Percentiles rank a stretch among this genome's conserved stretches.
Conservation (phyloP, 2,113 vertebrate genomes). For the Mesocricetus auratus region DNA sequence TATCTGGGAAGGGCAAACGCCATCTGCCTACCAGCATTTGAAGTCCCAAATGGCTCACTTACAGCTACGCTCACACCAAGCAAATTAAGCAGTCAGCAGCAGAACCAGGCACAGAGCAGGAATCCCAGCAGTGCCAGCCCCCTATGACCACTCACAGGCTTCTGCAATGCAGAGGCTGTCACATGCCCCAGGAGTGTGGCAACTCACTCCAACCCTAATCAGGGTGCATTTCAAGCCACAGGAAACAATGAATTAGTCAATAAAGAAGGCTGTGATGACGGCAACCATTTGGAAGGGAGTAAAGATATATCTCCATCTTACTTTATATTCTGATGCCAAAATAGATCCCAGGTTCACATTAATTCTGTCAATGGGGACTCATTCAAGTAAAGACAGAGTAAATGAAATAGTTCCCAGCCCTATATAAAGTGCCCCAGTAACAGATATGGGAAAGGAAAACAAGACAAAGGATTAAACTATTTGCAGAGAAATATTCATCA, state of each 20-base stretch:
- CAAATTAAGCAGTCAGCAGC: slow-evolving; percentile 22
- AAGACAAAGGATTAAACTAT: slow-evolving; percentile 6
- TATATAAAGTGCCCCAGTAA: slow-evolving; percentile 24
- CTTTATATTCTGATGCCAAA: slow-evolving; percentile 38
- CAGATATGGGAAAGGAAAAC: slow-evolving; percentile 23
- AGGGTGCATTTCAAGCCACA: slow-evolving; percentile 10
- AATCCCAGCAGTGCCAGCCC: not conserved
- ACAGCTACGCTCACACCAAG: not conserved
- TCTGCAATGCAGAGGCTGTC: not conserved
- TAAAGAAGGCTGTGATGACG: not conserved
- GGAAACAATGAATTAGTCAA: slow-evolving; percentile 33
- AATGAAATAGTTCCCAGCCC: not conserved
- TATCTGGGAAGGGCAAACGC: slow-evolving; percentile 50
- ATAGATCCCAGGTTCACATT: slow-evolving; percentile 25
- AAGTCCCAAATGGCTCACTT: slow-evolving; percentile 53
- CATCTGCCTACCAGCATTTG: slow-evolving; percentile 51
- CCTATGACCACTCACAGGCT: not conserved
- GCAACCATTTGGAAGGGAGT: not conserved
- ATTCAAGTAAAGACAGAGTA: slow-evolving; percentile 28
- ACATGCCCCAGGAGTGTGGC: not conserved
- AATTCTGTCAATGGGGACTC: slow-evolving; percentile 16
- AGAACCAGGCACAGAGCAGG: not conserved
- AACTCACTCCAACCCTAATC: slow-evolving; percentile 34
- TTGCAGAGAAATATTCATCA: not conserved
- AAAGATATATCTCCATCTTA: not conserved